These are phyloP conservation scores for Ageneiosus marmoratus DNA, from an alignment of 2,113 vertebrate species.

Conservation along the genomic window DNA sequence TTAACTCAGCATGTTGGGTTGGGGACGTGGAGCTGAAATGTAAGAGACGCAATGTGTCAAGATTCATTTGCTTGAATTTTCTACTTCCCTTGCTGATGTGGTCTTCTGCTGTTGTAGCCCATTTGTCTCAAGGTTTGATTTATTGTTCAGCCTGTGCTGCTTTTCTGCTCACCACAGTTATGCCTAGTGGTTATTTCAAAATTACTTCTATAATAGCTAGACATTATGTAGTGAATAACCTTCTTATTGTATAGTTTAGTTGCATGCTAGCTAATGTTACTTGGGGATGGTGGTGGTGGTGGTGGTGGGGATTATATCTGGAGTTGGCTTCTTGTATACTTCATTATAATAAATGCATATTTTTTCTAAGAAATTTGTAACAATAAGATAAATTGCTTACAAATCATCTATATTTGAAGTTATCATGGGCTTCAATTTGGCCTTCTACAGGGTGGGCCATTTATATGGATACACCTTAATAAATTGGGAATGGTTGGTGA, in stretches of 20 bases:
- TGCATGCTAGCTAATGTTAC: not conserved
- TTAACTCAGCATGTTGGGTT: not conserved
- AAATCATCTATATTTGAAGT: not conserved
- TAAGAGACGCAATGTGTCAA: no score
- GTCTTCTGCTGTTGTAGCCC: not conserved
- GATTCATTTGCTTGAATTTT: not conserved
- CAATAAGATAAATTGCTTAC: not conserved
- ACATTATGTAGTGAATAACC: no score
- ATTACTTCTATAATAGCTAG: not conserved
- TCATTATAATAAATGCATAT: no score
- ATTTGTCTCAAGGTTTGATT: not conserved
- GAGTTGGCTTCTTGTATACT: no score
- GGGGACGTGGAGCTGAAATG: not conserved
- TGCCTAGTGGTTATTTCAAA: not conserved
- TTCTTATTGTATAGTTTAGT: no score
- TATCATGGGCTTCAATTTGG: no score
- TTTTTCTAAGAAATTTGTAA: no score
- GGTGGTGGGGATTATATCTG: no score
- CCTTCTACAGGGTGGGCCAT: no score
- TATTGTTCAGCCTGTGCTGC: not conserved
- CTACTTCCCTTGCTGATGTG: not conserved
- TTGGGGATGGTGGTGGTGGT: no score
- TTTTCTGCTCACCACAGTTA: not conserved
- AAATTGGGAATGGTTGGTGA: no score
- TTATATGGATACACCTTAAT: no score